Evolutionary conservation across 2,113 vertebrate genomes (phyloP).

Genomic region (Cyanocitta stelleri): DNA sequence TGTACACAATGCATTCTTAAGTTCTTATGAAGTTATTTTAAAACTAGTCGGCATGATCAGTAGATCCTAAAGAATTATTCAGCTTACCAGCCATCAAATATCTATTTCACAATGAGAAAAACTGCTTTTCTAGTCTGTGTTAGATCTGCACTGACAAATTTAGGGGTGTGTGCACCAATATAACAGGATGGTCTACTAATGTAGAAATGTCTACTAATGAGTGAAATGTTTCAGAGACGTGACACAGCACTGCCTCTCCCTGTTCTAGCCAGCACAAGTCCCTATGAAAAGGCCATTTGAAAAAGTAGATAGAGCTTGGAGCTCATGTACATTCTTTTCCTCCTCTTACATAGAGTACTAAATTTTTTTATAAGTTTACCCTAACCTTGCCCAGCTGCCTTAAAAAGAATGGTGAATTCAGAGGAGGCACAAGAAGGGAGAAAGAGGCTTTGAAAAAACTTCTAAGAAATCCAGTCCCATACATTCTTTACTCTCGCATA

Average conservation of each 20-base stretch:
- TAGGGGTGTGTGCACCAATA: neutral
- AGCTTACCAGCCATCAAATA: neutral
- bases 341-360: neutral
- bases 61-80: neutral
- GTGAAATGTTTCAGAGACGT: neutral
- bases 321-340: neutral
- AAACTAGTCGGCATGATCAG: neutral
- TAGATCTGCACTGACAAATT: neutral
- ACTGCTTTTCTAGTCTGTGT: neutral
- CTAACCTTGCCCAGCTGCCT: neutral
- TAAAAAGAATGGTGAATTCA: neutral
- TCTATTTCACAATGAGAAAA: neutral
- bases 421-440: neutral
- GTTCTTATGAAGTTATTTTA: neutral
- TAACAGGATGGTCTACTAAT: neutral
- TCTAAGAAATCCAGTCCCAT: neutral
- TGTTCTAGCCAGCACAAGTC: neutral
- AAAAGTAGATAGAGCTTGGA: neutral
- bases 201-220: neutral
- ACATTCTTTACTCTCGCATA: neutral
- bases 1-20: neutral
- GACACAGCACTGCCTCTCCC: neutral
- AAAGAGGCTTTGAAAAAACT: neutral
- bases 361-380: neutral
- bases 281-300: neutral